Conservation (phyloP, 2,888 invertebrate genomes). For the Stenurella melanura region DNA sequence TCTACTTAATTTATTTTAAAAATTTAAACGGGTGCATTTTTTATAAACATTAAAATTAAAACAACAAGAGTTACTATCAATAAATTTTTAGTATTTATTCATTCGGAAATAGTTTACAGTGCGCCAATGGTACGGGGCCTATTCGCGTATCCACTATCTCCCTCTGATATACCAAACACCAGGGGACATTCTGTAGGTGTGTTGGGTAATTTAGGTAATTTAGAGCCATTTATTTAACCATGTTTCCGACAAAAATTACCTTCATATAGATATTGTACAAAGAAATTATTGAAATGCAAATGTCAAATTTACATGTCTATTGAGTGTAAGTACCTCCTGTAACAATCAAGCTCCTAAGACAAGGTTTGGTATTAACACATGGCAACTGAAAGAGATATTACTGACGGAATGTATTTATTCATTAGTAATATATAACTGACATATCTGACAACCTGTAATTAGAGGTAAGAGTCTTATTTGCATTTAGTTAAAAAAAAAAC, state of each 20-base stretch:
- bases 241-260: conserved; percentile 15
- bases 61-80: no score
- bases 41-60: no score
- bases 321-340: no score
- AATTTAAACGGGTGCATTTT: no score
- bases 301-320: neutral
- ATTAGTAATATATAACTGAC: no score
- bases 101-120: neutral
- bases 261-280: neutral
- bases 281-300: conserved; percentile 13
- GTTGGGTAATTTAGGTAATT: conserved; percentile 31
- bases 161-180: conserved; percentile 21
- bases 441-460: neutral
- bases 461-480: neutral
- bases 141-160: conserved; percentile 3
- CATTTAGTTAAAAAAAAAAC: neutral
- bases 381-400: neutral
- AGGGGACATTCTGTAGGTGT: conserved; percentile 26
- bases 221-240: conserved; percentile 22
- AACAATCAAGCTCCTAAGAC: neutral
- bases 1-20: no score
- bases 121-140: conserved; percentile 17
- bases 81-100: no score
- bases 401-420: neutral
- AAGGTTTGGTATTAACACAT: neutral